phyloP scores from a whole-genome alignment of 2,113 vertebrate species.

The Litocranius walleri region DNA sequence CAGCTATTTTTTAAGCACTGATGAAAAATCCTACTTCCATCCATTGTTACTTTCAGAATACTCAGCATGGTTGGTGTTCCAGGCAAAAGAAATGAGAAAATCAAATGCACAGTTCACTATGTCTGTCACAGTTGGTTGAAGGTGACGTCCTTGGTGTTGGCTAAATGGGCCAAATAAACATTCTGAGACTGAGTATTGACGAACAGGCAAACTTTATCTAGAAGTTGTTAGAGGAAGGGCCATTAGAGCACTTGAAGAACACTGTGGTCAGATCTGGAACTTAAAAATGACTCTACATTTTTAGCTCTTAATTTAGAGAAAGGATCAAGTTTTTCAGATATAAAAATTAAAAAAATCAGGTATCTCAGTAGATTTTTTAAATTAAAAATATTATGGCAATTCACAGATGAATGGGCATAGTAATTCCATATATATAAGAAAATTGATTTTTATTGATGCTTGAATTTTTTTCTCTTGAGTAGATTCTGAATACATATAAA shows the following conservation, averaged over 20 bases:
- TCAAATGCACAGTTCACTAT: background rate
- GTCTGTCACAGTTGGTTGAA: slow-evolving; percentile 24
- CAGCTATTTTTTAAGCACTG: slow-evolving; percentile 64
- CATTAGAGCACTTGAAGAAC: background rate
- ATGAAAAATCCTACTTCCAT: slow-evolving; percentile 38
- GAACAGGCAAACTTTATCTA: background rate
- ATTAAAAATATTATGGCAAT: background rate
- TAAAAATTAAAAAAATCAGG: background rate
- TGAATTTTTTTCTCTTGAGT: slow-evolving; percentile 15
- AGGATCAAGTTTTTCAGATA: background rate
- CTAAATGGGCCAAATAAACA: slow-evolving; percentile 33
- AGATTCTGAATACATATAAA: background rate
- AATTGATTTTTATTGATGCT: slow-evolving; percentile 21
- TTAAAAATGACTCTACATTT: slow-evolving; percentile 11
- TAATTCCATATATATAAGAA: background rate
- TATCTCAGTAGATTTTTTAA: background rate
- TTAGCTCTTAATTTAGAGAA: slow-evolving; percentile 27
- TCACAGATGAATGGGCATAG: background rate
- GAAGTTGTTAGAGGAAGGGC: background rate
- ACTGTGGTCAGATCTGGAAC: background rate
- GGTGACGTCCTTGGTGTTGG: slow-evolving; percentile 27
- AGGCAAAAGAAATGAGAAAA: slow-evolving; percentile 45
- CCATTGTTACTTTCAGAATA: slow-evolving; percentile 48
- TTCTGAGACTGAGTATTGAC: slow-evolving; percentile 19
- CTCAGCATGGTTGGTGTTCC: slow-evolving; percentile 21